These are phyloP conservation scores for Iphiclides podalirius DNA, from an alignment of 2,888 invertebrate genomes.

Conservation along the genomic window DNA sequence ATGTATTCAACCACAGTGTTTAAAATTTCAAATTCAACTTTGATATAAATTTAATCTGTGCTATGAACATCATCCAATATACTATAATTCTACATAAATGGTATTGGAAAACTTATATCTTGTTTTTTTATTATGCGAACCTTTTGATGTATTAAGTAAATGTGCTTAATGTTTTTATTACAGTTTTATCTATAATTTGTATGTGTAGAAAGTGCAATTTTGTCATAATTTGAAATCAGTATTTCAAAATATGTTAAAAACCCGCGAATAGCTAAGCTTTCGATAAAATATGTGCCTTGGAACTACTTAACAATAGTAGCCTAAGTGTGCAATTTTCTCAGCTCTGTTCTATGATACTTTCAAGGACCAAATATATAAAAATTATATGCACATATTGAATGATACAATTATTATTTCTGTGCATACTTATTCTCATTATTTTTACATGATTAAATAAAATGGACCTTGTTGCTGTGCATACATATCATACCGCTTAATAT, in stretches of 20 bases:
- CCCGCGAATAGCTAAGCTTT: neutral
- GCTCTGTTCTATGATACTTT: slow-evolving; percentile 1
- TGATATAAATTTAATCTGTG: too few relatives aligned
- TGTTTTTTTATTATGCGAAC: too few relatives aligned
- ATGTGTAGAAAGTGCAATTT: neutral
- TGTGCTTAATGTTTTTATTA: neutral
- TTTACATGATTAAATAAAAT: slow-evolving; percentile 3
- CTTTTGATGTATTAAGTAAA: slow-evolving; percentile 1
- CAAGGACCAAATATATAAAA: slow-evolving; percentile 6
- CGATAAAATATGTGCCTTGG: neutral
- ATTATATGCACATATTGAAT: neutral
- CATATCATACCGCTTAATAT: slow-evolving; percentile 18
- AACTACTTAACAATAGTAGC: neutral
- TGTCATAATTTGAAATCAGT: neutral
- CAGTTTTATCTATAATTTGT: neutral
- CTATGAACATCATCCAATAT: too few relatives aligned
- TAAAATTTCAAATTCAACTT: too few relatives aligned
- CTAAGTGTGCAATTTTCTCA: neutral
- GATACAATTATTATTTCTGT: neutral
- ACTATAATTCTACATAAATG: too few relatives aligned
- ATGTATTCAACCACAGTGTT: too few relatives aligned
- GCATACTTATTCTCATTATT: slow-evolving; percentile 6
- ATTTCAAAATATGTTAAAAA: slow-evolving; percentile 1
- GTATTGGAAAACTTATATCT: too few relatives aligned
- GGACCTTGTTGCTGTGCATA: slow-evolving; percentile 18